Evolutionary conservation across 2,888 invertebrate species (phyloP).

Genomic region (Cephus rjabovi): DNA sequence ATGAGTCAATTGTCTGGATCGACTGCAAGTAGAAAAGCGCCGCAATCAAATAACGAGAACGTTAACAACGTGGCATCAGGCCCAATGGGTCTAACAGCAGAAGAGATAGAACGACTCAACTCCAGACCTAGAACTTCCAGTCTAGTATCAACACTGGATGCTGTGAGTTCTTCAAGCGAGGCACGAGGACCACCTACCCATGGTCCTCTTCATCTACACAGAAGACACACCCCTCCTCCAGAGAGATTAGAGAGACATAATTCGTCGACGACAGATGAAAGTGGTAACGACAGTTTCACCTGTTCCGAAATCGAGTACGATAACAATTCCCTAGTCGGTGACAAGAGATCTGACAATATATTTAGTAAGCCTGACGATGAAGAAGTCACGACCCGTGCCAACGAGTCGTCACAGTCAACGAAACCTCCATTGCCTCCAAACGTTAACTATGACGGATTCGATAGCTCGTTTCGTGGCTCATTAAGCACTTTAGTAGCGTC

Average conservation of each 20-base stretch:
- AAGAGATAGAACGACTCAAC: conserved; percentile 92
- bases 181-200: conserved; percentile 78
- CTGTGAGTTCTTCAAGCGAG: conserved; percentile 91
- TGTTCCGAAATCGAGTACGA: conserved; percentile 98
- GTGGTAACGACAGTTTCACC: conserved; percentile 95
- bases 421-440: conserved; percentile 80
- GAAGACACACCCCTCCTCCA: conserved; percentile 76
- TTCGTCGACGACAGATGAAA: conserved; percentile 91
- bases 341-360: conserved; percentile 76
- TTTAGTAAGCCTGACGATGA: conserved; percentile 73
- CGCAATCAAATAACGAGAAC: conserved; percentile 74
- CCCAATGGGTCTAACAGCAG: conserved; percentile 88
- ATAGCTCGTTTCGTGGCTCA: conserved; percentile 94
- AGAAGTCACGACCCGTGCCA: conserved; percentile 61
- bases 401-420: conserved; percentile 67
- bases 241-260: conserved; percentile 79
- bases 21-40: conserved; percentile 81
- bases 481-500: conserved; percentile 93
- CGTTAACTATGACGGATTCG: conserved; percentile 87
- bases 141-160: conserved; percentile 91
- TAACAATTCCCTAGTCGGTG: conserved; percentile 86
- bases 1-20: conserved; percentile 92
- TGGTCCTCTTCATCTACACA: conserved; percentile 77
- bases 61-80: conserved; percentile 75
- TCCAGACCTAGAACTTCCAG: conserved; percentile 89